Evolutionary conservation across 1,140 invertebrate genomes (phyloP).

Genomic region (Anthonomus grandis): DNA sequence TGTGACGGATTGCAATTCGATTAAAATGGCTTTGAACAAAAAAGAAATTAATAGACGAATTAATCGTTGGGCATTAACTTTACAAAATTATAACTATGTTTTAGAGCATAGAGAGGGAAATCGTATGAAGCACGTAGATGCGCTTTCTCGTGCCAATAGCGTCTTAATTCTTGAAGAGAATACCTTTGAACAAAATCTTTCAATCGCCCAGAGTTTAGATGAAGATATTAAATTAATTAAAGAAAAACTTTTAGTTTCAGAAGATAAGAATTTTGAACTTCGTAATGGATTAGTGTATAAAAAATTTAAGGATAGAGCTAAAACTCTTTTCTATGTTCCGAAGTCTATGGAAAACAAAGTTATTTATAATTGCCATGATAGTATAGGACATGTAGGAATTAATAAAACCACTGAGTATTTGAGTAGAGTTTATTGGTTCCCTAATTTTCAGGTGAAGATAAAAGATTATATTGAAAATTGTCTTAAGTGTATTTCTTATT

Average conservation of each 20-base stretch:
- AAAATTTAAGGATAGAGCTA: too few species aligned
- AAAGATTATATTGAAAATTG: conserved; percentile 26
- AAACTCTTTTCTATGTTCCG: too few species aligned
- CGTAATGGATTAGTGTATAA: conserved; percentile 7
- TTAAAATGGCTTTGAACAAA: conserved; percentile 1
- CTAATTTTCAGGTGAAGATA: neutral
- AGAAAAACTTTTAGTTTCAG: neutral
- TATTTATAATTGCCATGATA: too few species aligned
- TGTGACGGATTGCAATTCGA: conserved; percentile 5
- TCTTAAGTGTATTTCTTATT: conserved; percentile 1
- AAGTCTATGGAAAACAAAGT: too few species aligned
- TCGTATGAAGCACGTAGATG: conserved; percentile 6
- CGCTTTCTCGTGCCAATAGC: neutral
- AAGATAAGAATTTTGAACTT: neutral
- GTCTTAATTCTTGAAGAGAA: neutral
- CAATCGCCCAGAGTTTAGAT: neutral
- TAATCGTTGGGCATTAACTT: neutral
- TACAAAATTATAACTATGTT: conserved; percentile 8
- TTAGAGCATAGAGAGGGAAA: conserved; percentile 1
- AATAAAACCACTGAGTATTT: neutral
- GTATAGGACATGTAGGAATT: neutral
- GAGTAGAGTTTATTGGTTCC: conserved; percentile 13
- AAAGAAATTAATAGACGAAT: conserved; percentile 5
- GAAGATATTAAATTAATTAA: neutral
- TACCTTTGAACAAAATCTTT: neutral